Conservation (phyloP, 2,888 invertebrate genomes). For the Philereme transversata region DNA sequence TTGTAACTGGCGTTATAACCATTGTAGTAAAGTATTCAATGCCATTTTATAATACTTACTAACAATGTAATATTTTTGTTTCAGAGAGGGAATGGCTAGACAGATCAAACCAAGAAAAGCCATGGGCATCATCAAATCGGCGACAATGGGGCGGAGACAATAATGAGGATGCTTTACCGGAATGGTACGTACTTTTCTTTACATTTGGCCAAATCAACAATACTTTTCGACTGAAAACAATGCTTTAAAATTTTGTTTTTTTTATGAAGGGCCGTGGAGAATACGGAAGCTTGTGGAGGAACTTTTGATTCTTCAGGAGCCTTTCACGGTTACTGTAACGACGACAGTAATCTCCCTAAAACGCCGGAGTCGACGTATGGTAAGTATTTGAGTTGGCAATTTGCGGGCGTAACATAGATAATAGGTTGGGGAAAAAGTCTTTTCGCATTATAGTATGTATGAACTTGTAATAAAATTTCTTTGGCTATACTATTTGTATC, state of each 20-base stretch:
- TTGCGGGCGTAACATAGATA: no score
- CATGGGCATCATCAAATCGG: slow-evolving; percentile 38
- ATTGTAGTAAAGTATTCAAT: no score
- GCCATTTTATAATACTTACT: not conserved
- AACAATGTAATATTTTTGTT: slow-evolving; percentile 3
- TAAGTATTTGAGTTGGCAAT: slow-evolving; percentile 47
- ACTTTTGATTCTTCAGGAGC: slow-evolving; percentile 97
- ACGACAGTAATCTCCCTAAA: slow-evolving; percentile 69
- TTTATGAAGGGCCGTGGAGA: slow-evolving; percentile 88
- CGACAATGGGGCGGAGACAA: slow-evolving; percentile 53
- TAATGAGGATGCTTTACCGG: slow-evolving; percentile 70
- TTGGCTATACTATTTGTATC: no score
- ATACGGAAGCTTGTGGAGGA: slow-evolving; percentile 93
- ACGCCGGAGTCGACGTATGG: slow-evolving; percentile 60
- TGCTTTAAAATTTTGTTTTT: no score
- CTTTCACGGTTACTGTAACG: slow-evolving; percentile 89
- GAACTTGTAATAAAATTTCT: no score
- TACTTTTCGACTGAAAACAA: no score
- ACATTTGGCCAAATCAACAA: no score
- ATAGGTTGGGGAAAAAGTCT: no score
- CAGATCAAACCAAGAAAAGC: slow-evolving; percentile 56
- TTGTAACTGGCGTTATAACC: no score
- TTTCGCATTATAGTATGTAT: no score
- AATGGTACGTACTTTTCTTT: slow-evolving; percentile 56
- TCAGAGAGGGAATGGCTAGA: slow-evolving; percentile 71